Evolutionary conservation across 2,113 vertebrate genomes (phyloP), one percentile per base, ranked within the genome.

Genomic region (Lepisosteus oculatus): DNA sequence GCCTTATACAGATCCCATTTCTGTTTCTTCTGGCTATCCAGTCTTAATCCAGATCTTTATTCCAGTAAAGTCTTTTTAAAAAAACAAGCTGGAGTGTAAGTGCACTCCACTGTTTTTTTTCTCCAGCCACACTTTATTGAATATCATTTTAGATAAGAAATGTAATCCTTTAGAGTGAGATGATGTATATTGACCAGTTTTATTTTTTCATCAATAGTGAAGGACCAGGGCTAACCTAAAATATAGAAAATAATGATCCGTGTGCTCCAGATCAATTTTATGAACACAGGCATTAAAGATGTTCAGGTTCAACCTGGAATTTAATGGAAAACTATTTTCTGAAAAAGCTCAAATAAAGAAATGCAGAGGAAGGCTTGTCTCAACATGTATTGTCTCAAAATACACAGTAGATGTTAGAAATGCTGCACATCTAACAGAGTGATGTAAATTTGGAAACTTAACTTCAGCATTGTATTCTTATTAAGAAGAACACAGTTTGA

Each of bases 131-230:
- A 90, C 85, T 88, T 91, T 92, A 93, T 92, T 92, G 90, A 92
- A 91, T 92, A 92, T 92, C 87, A 92, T 91, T 92, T 93, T 80
- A 93, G 91, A 93, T 93, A 93, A 93, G 89, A 83, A 79, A 83
- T 83, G 85, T 93, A 93, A 92, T 91, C 90, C 90, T 87, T 86
- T 81, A 83, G 29, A 78, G 78, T 79, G 61, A 86, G 85, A 88
- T 88, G 90, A 89, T 88, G 90, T 90, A 90, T 92, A 92, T 91
- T 91, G 91, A 93, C 91, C 90, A 88, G 83, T 83, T 85, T 77
- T 76, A 65, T 79, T 72, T 78, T 76, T 74, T 78, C 76, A 84
- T 81, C 84, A 80, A 79, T 80, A 89, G 85, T 83, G 83, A 77
- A 68, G 71, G 78, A 83, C 78, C 45, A 74, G 73, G 72, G 68